Evolutionary conservation across 2,797 vertebrate genomes (phyloP).

Genomic region (Oreortyx pictus): DNA sequence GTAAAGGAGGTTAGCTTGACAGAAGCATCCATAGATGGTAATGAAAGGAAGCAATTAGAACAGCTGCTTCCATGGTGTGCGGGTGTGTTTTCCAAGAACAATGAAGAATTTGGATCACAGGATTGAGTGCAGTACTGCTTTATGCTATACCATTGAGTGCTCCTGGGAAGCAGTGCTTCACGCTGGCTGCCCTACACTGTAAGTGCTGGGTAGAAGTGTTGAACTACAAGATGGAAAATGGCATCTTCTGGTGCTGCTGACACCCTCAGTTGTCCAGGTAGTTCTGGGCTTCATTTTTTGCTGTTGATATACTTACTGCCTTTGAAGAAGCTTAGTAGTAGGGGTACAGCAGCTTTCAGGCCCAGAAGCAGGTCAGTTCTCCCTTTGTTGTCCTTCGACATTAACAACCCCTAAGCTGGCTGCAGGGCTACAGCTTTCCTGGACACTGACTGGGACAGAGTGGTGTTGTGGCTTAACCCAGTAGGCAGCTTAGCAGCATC

Average conservation of each 20-base stretch:
- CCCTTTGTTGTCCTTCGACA: background rate
- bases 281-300: background rate
- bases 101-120: slow-evolving; percentile 15
- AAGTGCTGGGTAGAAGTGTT: background rate
- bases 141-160: background rate
- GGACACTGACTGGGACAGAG: background rate
- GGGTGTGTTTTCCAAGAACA: slow-evolving; percentile 60
- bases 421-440: accelerated
- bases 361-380: background rate
- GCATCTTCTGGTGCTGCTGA: background rate
- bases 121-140: background rate
- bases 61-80: slow-evolving; percentile 19
- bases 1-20: slow-evolving; percentile 48
- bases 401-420: accelerated
- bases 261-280: background rate
- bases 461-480: background rate
- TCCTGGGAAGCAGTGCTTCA: background rate
- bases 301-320: background rate
- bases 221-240: background rate
- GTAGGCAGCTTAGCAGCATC: background rate
- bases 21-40: slow-evolving; percentile 70
- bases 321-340: background rate
- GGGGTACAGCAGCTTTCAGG: background rate
- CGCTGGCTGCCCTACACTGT: accelerated
- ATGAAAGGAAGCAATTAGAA: slow-evolving; percentile 62